A percentile compares a stretch with the other conserved stretches of the same genome.
phyloP scores from a whole-genome alignment of 2,888 invertebrate species.

The Eustalomyia histrio region DNA sequence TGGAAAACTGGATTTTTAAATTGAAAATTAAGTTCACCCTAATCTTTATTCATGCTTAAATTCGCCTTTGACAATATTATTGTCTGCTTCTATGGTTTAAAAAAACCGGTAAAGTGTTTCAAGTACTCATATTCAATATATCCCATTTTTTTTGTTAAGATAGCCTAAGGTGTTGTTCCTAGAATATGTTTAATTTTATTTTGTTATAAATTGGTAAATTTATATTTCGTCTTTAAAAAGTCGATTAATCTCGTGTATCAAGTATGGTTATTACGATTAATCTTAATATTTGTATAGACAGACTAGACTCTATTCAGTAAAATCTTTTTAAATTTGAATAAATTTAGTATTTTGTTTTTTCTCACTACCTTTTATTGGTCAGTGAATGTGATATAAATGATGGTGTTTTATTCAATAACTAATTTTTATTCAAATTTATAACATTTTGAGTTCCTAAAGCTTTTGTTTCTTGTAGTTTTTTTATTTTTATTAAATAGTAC shows the following conservation, averaged over 20 bases:
- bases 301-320: slow-evolving; percentile 35
- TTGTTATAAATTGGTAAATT: slow-evolving; percentile 49
- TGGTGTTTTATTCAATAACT: background rate
- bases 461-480: background rate
- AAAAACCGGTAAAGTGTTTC: slow-evolving; percentile 21
- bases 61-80: no score
- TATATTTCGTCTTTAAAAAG: slow-evolving; percentile 11
- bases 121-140: slow-evolving; percentile 34
- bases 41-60: no score
- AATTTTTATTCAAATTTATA: slow-evolving; percentile 3
- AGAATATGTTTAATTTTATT: slow-evolving; percentile 17
- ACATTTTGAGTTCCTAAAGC: background rate
- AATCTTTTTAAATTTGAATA: background rate
- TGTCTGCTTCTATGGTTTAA: no score
- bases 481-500: background rate
- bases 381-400: background rate
- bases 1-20: no score
- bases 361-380: background rate
- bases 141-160: slow-evolving; percentile 42
- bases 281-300: background rate
- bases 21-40: no score
- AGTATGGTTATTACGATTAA: background rate
- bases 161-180: slow-evolving; percentile 48
- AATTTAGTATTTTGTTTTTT: no score
- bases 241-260: slow-evolving; percentile 29